These are phyloP conservation scores for Coracopsis vasa DNA, from an alignment of 2,113 vertebrate species.

Conservation along the genomic window DNA sequence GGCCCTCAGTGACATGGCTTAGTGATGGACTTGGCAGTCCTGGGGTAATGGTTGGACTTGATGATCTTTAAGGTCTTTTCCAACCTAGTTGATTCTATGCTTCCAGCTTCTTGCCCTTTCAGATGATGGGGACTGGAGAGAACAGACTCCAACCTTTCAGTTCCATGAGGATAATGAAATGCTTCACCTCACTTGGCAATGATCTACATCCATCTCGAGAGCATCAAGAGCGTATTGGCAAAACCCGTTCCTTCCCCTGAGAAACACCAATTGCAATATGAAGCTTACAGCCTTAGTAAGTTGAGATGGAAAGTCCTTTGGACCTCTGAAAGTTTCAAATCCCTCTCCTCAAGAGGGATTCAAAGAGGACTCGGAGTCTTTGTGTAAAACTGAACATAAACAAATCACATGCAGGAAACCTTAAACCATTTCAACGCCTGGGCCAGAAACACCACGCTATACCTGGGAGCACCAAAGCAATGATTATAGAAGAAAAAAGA, in stretches of 20 bases:
- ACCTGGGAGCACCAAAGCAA: constrained; percentile 88
- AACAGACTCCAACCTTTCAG: neutral
- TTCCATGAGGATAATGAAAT: neutral
- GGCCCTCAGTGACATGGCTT: neutral
- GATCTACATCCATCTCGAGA: neutral
- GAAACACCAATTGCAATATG: neutral
- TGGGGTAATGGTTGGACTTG: neutral
- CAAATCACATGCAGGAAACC: neutral
- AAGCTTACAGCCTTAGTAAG: neutral
- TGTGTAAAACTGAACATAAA: neutral
- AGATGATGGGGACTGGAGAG: neutral
- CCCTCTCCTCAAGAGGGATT: neutral
- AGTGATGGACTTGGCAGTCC: neutral
- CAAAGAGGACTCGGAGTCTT: neutral
- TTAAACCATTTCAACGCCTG: constrained; percentile 51
- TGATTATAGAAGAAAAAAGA: constrained; percentile 89
- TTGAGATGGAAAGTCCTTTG: neutral
- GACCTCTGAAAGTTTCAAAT: neutral
- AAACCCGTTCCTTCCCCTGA: neutral
- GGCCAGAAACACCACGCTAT: constrained; percentile 88
- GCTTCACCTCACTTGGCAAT: neutral
- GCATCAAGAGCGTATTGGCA: neutral
- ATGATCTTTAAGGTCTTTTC: neutral
- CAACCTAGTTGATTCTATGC: neutral
- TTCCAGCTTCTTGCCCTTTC: neutral